Evolutionary conservation across 2,888 invertebrate species (phyloP), one percentile per base, ranked within the genome.

Genomic region (Kuschelorhynchus macadamiae): DNA sequence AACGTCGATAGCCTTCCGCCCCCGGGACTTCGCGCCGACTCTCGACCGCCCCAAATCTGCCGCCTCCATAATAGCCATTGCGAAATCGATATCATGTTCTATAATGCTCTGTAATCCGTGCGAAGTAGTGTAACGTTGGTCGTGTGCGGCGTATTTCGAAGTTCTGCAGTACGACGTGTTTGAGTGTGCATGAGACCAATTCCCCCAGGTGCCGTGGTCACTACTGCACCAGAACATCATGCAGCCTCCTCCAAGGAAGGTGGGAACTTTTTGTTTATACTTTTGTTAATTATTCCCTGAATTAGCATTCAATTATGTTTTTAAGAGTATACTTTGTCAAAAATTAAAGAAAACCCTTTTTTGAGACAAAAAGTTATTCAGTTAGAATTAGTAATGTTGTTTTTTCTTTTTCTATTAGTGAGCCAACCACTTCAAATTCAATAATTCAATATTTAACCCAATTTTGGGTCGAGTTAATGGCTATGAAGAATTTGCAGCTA

Each of bases 201-300:
- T 36, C 11, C 33, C 33, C 30, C 14, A 32, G 57, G 57, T 44
- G 44, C 47, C 57, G 57, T 57, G 57, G 46, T 11, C 33, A 2
- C 16, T 30, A 32, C 57, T 46, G 57, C 57, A 57, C 57, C 47
- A 36, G 57, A 33, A 57, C 39, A 57, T 47, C 57, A 93, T 93
- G 93, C 93, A 93, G 89, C 93, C 93, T 81, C 93, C 93, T 80
- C 93, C 93, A 82, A 91, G 93, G 85, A 93, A 93, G 91, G 93
- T 93, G 61, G 53, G 61, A 12, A 21, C 7, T 11, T 46, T 46
- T 46, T 20, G 3, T 30, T 57, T 11, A 14, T 1, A 36, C 33
- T 14, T 52, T 52, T 14, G 12, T 39, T 20, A 3, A 52, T 25
- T 25, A 25, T 25, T 7, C 25, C 25, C 25, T 25, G 25, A 25